Evolutionary conservation across 2,888 invertebrate genomes (phyloP).

Genomic region (Parapristionchus giblindavisi): DNA sequence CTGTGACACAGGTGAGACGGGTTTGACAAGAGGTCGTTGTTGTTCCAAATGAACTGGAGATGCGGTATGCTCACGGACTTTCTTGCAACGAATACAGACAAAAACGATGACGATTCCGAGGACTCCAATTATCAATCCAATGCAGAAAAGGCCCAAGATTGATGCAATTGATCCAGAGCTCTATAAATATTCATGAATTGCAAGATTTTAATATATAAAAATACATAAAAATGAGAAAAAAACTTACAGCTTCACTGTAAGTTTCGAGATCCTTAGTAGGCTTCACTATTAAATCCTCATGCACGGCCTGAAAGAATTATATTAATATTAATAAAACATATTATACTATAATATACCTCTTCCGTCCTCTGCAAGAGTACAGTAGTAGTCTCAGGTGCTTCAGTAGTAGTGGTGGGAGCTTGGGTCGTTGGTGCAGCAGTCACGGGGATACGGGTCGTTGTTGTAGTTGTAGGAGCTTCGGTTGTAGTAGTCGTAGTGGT

Average conservation of each 20-base stretch:
- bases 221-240: no score
- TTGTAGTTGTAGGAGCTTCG: neutral
- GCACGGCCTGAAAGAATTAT: neutral
- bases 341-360: constrained; percentile 15
- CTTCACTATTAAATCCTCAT: no score
- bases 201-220: no score
- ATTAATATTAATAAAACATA: neutral
- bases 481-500: neutral
- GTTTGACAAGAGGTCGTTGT: neutral
- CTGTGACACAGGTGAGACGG: constrained; percentile 6
- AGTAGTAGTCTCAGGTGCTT: neutral
- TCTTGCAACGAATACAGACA: neutral
- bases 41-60: constrained; percentile 3
- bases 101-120: neutral
- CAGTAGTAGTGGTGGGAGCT: neutral
- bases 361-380: constrained; percentile 7
- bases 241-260: no score
- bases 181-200: no score
- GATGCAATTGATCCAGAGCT: no score
- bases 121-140: neutral
- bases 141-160: no score
- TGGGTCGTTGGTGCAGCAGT: constrained; percentile 1
- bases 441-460: neutral
- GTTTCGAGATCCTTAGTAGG: no score
- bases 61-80: neutral